Percentiles rank a stretch among this genome's conserved stretches.
phyloP scores from a whole-genome alignment of 2,113 vertebrate species.

The Corydoras maculifer region DNA sequence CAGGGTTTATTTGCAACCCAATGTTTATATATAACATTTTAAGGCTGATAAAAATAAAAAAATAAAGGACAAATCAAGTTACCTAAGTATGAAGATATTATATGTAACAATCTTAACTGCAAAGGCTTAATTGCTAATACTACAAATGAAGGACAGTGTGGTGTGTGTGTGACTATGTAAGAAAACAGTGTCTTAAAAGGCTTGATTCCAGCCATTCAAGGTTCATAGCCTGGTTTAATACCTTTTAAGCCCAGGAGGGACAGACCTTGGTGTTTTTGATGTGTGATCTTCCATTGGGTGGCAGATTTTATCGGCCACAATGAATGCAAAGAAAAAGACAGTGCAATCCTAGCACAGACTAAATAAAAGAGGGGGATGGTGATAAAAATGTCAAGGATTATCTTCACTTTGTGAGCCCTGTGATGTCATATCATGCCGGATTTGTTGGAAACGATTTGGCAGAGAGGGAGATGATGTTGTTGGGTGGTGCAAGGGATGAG shows the following conservation, averaged over 20 bases:
- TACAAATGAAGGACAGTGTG: too few relatives aligned
- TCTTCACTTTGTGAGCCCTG: conserved; percentile 57
- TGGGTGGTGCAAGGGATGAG: conserved; percentile 21
- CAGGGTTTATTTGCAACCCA: too few relatives aligned
- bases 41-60: too few relatives aligned
- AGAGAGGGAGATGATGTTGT: conserved; percentile 49
- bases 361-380: conserved; percentile 62
- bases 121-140: too few relatives aligned
- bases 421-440: conserved; percentile 64
- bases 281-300: conserved; percentile 64
- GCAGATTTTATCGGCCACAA: conserved; percentile 67
- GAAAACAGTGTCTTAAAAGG: too few relatives aligned
- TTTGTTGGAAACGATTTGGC: conserved; percentile 66
- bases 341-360: conserved; percentile 40
- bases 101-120: too few relatives aligned
- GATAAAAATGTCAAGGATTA: conserved; percentile 72
- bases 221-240: conserved; percentile 61
- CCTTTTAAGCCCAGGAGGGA: conserved; percentile 52
- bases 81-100: too few relatives aligned
- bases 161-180: too few relatives aligned
- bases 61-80: too few relatives aligned
- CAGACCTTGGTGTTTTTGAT: conserved; percentile 62
- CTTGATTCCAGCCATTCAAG: conserved; percentile 47
- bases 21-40: too few relatives aligned
- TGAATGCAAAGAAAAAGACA: conserved; percentile 50